phyloP scores from a whole-genome alignment of 1,140 invertebrate species.

The Drosophila rufa region DNA sequence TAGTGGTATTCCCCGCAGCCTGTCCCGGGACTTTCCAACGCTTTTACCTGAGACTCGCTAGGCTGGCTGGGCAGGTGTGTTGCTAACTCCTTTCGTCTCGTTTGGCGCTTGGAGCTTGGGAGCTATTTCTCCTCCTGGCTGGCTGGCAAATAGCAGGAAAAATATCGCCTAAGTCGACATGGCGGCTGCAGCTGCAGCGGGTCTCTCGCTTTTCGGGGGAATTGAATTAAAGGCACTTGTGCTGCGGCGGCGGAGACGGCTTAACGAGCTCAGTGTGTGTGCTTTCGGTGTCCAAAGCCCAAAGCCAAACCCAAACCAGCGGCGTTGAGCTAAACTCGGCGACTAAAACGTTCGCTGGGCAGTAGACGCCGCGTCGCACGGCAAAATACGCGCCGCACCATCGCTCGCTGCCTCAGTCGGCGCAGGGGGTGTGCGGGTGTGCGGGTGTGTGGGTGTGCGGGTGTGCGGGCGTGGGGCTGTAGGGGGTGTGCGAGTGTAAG shows the following conservation, averaged over 20 bases:
- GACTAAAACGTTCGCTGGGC: constrained; percentile 64
- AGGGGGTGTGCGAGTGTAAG: no score
- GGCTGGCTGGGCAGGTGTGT: constrained; percentile 11
- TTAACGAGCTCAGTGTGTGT: constrained; percentile 11
- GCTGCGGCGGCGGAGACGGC: not conserved
- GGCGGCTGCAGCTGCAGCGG: constrained; percentile 6
- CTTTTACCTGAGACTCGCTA: constrained; percentile 18
- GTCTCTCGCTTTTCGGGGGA: constrained; percentile 1
- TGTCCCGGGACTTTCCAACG: not conserved
- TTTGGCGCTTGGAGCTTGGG: not conserved
- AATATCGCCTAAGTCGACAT: constrained; percentile 1
- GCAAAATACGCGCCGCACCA: constrained; percentile 20
- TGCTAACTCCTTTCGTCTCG: constrained; percentile 8
- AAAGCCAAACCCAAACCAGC: constrained; percentile 51
- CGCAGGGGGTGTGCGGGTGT: constrained; percentile 5
- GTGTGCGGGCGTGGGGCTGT: not conserved
- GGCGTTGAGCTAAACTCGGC: constrained; percentile 78
- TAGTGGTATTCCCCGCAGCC: constrained; percentile 10
- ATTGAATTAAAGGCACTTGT: constrained; percentile 23
- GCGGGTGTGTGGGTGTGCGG: not conserved
- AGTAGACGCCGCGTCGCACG: constrained; percentile 29
- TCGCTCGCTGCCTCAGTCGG: not conserved
- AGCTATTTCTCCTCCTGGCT: constrained; percentile 2
- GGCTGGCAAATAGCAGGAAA: not conserved
- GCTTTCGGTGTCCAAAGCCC: constrained; percentile 34